phyloP scores from a whole-genome alignment of 2,113 vertebrate species.

The Osmerus eperlanus region DNA sequence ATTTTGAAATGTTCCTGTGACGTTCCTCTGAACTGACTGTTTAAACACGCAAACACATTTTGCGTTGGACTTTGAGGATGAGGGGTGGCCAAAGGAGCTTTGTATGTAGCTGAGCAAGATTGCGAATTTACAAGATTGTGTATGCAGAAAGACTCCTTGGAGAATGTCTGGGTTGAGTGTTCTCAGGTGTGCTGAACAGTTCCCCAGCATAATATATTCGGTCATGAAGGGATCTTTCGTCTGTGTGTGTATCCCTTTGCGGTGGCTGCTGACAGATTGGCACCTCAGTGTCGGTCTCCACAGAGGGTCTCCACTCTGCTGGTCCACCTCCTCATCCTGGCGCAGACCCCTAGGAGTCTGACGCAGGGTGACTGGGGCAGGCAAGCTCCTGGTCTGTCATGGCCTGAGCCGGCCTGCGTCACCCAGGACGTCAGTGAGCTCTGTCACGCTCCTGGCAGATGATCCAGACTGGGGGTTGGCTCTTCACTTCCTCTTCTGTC shows the following conservation, averaged over 20 bases:
- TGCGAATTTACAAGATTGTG: too few species aligned
- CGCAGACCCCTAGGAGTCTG: not conserved
- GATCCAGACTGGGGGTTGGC: not conserved
- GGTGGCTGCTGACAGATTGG: conserved; percentile 4
- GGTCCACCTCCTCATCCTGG: not conserved
- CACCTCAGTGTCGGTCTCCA: not conserved
- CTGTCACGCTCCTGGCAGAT: not conserved
- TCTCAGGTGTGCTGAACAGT: not conserved
- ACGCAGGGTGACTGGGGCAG: not conserved
- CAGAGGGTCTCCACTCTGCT: not conserved
- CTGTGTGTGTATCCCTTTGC: not conserved
- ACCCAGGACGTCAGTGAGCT: not conserved
- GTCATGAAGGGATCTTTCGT: not conserved
- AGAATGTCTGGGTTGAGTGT: not conserved
- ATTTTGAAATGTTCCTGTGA: too few species aligned
- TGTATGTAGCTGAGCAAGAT: too few species aligned
- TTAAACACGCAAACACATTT: too few species aligned
- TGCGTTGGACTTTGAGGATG: too few species aligned
- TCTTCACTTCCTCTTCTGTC: not conserved
- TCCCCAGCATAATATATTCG: not conserved
- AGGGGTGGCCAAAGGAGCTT: too few species aligned
- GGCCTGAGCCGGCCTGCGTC: not conserved
- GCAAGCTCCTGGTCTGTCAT: not conserved
- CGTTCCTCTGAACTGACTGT: too few species aligned
- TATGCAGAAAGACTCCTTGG: not conserved